Base-by-base conservation (phyloP, 2,888 invertebrate species). In the Nineta flava region DNA sequence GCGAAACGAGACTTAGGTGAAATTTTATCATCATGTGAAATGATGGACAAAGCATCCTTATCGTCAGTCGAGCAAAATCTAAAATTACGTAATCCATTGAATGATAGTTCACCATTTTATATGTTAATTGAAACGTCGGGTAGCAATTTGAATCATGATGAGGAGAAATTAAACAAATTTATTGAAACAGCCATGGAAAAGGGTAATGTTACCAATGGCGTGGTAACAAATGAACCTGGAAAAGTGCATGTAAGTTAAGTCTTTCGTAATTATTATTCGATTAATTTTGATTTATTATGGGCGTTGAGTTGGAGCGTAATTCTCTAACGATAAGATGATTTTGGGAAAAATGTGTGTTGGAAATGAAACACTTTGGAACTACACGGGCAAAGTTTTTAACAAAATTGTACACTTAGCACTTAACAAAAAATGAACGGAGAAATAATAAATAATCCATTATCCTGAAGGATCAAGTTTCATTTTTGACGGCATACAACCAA, bases 1-100 rank as follows among this genome's bases (percentile, higher is more conserved):
- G 88, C 93, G 0, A 88, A 84, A 64, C 66, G 65, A 1, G 75
- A 79, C 19, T 69, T 95, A 10, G 87, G 85, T 1, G 96, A 97
- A 71, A 87, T 94, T 55, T 66, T 99, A 40, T 95, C 96, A 4
- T 92, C 96, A 0, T 96, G 91, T 68, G 99, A 99, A 72, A 79
- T 97, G 74, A 84, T 97, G 53, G 97, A 99, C 66, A 71, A 72
- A 10, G 66, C 68, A 41, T 79, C 90, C 0, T 71, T 96, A 59
- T 74, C 74, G n/a, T 72, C 77, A 35, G 79, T 81, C 0, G 71
- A 75, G 1, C 64, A 71, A 42, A 76, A 83, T 61, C 73, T 79
- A 47, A 73, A 76, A 9, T 56, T 83, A 34, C 72, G 74, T 50
- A 73, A 76, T 26, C 83, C 82, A 9, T 70, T 82, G 52, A 63